Evolutionary conservation across 2,113 vertebrate genomes (phyloP), one percentile per base, ranked within the genome.

Genomic region (Cromileptes altivelis): DNA sequence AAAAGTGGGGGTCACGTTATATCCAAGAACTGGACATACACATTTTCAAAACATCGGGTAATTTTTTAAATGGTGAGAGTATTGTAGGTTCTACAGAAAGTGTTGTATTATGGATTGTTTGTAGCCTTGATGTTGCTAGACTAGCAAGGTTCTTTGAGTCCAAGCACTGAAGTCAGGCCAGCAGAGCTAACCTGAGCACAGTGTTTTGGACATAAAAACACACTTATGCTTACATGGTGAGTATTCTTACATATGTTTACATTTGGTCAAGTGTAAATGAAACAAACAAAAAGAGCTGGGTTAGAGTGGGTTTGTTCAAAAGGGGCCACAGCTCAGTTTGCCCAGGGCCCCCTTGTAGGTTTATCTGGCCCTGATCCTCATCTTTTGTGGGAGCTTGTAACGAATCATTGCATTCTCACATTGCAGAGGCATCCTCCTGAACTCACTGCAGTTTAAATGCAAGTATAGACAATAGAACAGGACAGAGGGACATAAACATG

Each of bases 361-460:
- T 47, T 10, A 69, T 27, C 37, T 21, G 60, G 47, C 40, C 45
- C 18, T 61, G 55, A 45, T 37, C 45, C 30, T 57, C 12, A 17
- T 57, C 27, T 53, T 68, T 67, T 45, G 14, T 47, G 6, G 14
- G 37, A 67, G 19, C 73, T 40, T 71, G 73, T 50, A 52, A 18
- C 75, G 57, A 83, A 77, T 45, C 5, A 6, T 9, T 56, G 12
- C 18, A n/a, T 21, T 61, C 18, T 33, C 70, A 65, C 73, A 84
- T 23, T 74, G 60, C 45, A 81, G 69, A 86, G 78, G 75, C 14
- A 8, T 75, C 74, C 78, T 72, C 60, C n/a, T 81, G 5, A 78
- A 69, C 18, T 60, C 11, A 30, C 25, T 47, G 27, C 15, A 65
- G 23, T 79, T 74, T 55, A 77, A 63, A 53, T 25, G 42, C 47